These are phyloP conservation scores for Albula goreensis DNA, from an alignment of 2,113 vertebrate genomes.

Conservation along the genomic window DNA sequence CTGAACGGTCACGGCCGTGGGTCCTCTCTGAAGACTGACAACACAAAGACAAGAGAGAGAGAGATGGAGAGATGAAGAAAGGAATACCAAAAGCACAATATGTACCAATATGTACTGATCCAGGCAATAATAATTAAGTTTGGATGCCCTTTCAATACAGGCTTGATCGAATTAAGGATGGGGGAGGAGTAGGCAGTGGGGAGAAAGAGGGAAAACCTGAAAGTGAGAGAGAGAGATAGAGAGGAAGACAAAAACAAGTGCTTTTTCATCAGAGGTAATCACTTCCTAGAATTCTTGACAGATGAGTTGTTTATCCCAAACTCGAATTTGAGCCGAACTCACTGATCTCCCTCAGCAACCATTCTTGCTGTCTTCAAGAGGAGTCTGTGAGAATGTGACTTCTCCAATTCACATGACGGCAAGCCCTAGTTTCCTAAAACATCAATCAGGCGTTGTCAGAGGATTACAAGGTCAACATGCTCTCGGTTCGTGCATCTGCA, in stretches of 20 bases:
- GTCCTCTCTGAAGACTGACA: not conserved
- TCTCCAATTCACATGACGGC: no score
- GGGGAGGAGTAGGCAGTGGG: not conserved
- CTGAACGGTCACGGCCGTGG: no score
- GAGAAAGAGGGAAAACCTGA: slow-evolving; percentile 27
- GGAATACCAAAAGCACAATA: slow-evolving; percentile 38
- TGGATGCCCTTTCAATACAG: slow-evolving; percentile 12
- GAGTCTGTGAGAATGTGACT: no score
- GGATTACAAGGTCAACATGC: no score
- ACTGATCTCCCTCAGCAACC: no score
- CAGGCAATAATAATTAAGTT: slow-evolving; percentile 4
- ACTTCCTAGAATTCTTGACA: no score
- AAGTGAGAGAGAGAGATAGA: slow-evolving; percentile 39
- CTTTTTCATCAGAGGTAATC: not conserved
- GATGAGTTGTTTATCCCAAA: no score
- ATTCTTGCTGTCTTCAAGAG: no score
- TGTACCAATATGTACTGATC: slow-evolving; percentile 5
- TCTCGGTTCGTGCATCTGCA: no score
- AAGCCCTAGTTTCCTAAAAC: no score
- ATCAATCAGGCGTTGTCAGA: no score
- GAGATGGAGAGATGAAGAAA: not conserved
- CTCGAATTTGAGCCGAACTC: no score
- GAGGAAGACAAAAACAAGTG: slow-evolving; percentile 50
- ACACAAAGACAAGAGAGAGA: slow-evolving; percentile 22
- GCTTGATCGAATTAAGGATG: slow-evolving; percentile 14